phyloP scores from a whole-genome alignment of 2,113 vertebrate species.

The Phrynosoma blainvillii region DNA sequence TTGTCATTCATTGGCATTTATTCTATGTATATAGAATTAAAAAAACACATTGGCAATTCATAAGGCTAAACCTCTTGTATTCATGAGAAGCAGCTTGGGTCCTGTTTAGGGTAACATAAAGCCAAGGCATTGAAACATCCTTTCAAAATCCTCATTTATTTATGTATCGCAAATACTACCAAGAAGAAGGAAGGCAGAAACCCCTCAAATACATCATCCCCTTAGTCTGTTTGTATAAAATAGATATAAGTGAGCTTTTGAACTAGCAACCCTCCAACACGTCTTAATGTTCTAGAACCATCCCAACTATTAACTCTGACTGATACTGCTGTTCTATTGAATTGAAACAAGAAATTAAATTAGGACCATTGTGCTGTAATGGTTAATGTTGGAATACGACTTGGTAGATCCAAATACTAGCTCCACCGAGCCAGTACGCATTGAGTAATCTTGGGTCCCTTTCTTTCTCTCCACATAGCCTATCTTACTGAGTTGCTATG shows the following conservation, averaged over 20 bases:
- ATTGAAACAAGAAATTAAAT: background rate
- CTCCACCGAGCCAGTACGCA: no score
- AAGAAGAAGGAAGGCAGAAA: background rate
- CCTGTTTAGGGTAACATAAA: background rate
- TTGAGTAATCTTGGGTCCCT: no score
- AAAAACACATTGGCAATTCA: background rate
- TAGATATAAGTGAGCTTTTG: background rate
- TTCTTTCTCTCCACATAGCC: no score
- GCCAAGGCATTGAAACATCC: background rate
- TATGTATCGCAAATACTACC: background rate
- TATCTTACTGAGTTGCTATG: no score
- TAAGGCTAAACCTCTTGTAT: background rate
- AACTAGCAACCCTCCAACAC: background rate
- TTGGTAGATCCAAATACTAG: no score
- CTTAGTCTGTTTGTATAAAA: background rate
- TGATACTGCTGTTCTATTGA: background rate
- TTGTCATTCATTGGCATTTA: slow-evolving; percentile 13
- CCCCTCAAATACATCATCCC: background rate
- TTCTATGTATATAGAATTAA: slow-evolving; percentile 5
- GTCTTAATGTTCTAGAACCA: background rate
- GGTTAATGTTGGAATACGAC: no score
- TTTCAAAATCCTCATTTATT: slow-evolving; percentile 18
- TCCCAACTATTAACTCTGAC: background rate
- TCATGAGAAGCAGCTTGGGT: slow-evolving; percentile 8
- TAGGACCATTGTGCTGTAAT: no score